Evolutionary conservation across 1,140 invertebrate genomes (phyloP).

Genomic region (Popillia japonica): DNA sequence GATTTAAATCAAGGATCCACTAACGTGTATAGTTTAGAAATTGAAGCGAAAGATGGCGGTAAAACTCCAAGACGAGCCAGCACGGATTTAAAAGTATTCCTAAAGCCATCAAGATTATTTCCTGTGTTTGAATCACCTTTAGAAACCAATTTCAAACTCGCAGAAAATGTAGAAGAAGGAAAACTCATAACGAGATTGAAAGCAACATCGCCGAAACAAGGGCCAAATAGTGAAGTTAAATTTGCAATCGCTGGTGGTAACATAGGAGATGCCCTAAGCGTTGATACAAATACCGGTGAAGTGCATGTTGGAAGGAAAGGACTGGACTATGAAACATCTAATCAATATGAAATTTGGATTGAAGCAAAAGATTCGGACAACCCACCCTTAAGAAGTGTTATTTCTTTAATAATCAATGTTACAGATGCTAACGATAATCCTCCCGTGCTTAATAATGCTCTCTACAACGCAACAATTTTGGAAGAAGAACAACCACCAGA

Average conservation of each 20-base stretch:
- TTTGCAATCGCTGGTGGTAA: constrained; percentile 93
- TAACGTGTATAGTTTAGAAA: constrained; percentile 75
- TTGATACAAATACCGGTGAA: constrained; percentile 82
- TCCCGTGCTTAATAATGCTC: constrained; percentile 78
- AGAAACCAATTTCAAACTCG: constrained; percentile 75
- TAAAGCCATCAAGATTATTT: constrained; percentile 77
- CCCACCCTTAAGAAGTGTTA: constrained; percentile 79
- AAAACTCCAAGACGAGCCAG: constrained; percentile 68
- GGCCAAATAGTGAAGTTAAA: constrained; percentile 70
- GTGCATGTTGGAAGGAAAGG: constrained; percentile 78
- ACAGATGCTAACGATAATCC: constrained; percentile 92
- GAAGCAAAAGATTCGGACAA: constrained; percentile 87
- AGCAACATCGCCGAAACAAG: constrained; percentile 78
- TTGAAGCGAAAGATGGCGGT: constrained; percentile 78
- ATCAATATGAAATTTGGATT: constrained; percentile 90
- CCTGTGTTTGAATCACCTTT: constrained; percentile 75
- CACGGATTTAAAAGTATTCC: constrained; percentile 73
- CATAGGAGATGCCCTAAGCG: constrained; percentile 81
- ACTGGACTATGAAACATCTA: constrained; percentile 88
- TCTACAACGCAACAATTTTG: constrained; percentile 85
- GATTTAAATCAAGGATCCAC: constrained; percentile 62
- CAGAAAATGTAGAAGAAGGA: constrained; percentile 80
- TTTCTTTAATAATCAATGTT: constrained; percentile 83
- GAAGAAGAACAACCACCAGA: constrained; percentile 88
- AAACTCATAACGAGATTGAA: constrained; percentile 75